Conservation (phyloP, 1,140 invertebrate species). For the Drosophila eugracilis region DNA sequence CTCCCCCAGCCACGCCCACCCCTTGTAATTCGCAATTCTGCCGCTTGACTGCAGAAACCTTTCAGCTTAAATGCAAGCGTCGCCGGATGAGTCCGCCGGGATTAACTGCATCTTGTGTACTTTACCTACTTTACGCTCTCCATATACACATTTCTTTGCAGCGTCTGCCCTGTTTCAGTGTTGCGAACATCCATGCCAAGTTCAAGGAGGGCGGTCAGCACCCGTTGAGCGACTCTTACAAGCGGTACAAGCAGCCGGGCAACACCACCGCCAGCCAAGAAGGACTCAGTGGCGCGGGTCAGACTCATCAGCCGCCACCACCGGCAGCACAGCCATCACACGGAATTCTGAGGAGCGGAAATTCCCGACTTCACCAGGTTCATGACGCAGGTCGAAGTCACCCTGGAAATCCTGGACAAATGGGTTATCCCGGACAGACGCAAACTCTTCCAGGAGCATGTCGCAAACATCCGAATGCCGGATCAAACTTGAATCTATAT, state of each 20-base stretch:
- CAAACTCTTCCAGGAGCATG: slow-evolving; percentile 64
- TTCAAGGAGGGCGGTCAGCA: slow-evolving; percentile 53
- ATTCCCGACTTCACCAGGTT: slow-evolving; percentile 55
- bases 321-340: not conserved
- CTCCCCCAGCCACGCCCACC: not conserved
- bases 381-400: slow-evolving; percentile 29
- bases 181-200: slow-evolving; percentile 65
- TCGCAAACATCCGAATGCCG: slow-evolving; percentile 61
- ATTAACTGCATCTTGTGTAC: not conserved
- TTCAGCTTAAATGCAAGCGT: slow-evolving; percentile 3
- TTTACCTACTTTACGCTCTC: not conserved
- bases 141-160: slow-evolving; percentile 7
- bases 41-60: slow-evolving; percentile 14
- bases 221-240: slow-evolving; percentile 65
- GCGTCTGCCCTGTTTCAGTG: slow-evolving; percentile 76
- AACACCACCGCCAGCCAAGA: slow-evolving; percentile 20
- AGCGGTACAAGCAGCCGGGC: slow-evolving; percentile 55
- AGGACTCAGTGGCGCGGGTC: slow-evolving; percentile 1
- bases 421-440: slow-evolving; percentile 28
- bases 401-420: not conserved
- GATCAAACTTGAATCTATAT: slow-evolving; percentile 62
- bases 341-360: slow-evolving; percentile 25
- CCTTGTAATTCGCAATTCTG: slow-evolving; percentile 1
- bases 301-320: not conserved
- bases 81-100: not conserved